Evolutionary conservation across 2,888 invertebrate species (phyloP).

Genomic region (Andricus quercusramuli): DNA sequence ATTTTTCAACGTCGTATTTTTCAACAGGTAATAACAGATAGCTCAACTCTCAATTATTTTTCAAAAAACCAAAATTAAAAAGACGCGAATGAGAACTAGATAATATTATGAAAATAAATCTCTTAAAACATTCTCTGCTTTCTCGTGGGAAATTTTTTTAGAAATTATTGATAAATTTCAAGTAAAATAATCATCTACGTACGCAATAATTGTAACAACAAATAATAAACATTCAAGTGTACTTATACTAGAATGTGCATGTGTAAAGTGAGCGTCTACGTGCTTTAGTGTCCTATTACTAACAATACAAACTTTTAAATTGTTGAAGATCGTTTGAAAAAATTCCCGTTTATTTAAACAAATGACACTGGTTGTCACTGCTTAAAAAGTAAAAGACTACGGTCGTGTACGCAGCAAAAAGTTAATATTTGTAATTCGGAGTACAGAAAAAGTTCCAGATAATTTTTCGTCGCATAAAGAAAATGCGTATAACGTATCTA

Average conservation of each 20-base stretch:
- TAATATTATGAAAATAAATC: too few species aligned
- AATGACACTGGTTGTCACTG: neutral
- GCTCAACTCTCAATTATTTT: too few species aligned
- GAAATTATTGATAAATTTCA: neutral
- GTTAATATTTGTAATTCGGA: neutral
- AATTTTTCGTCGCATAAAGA: neutral
- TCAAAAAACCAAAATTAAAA: too few species aligned
- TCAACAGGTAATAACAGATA: too few species aligned
- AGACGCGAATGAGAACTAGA: too few species aligned
- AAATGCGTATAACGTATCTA: neutral
- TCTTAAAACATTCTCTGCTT: neutral
- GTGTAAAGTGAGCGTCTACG: neutral
- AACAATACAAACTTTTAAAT: neutral
- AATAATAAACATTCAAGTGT: conserved; percentile 9
- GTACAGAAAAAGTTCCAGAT: neutral
- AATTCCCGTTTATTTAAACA: neutral
- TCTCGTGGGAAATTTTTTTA: neutral
- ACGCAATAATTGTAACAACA: neutral
- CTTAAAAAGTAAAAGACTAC: neutral
- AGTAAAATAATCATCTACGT: neutral
- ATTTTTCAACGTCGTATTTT: too few species aligned
- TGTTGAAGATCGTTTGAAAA: neutral
- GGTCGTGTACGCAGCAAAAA: conserved; percentile 4
- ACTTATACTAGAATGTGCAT: neutral
- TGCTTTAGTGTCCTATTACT: neutral